Evolutionary conservation across 2,797 vertebrate species (phyloP), one percentile per base, ranked within the genome.

Genomic region (Dendrocincla tyrannina): DNA sequence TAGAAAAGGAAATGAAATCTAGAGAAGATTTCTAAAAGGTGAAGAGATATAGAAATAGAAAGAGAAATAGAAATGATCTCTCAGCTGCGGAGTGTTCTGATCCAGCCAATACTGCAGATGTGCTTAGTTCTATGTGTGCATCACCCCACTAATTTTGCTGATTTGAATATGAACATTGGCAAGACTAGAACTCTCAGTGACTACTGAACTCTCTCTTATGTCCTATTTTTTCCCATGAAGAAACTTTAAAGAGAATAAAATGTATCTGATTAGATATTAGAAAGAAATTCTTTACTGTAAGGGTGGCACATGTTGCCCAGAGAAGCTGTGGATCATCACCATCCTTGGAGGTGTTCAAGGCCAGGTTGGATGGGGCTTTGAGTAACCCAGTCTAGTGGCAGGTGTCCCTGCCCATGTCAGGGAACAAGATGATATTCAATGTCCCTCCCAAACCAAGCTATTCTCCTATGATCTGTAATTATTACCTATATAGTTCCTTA

Each of bases 1-100:
- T 98, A 98, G 97, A 96, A 96, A 92, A 93, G 94, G 97, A 97
- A 98, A 96, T 96, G 88, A 95, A 97, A 97, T 90, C 63, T 91
- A 95, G 90, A 75, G 80, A 95, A 95, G 75, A 85, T 91, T 94
- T 93, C 72, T 92, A 88, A 96, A 95, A 97, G 95, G 92, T 95
- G 88, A 97, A 95, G 73, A 96, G 72, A n/a, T n/a, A n/a, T n/a
- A n/a, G n/a, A n/a, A n/a, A n/a, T n/a, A n/a, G n/a, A n/a, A n/a
- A n/a, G n/a, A n/a, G n/a, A n/a, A n/a, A n/a, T n/a, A n/a, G 20
- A 85, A 63, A 89, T 1, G 3, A 47, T 70, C 32, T 77, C 73
- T 94, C 9, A 5, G 55, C 50, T 55, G 44, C 64, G 35, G 9
- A 55, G 56, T 27, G 37, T 23, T 42, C 78, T 70, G 32, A 91